Conservation (phyloP, 2,888 invertebrate species). For the Dichetophora obliterata region DNA sequence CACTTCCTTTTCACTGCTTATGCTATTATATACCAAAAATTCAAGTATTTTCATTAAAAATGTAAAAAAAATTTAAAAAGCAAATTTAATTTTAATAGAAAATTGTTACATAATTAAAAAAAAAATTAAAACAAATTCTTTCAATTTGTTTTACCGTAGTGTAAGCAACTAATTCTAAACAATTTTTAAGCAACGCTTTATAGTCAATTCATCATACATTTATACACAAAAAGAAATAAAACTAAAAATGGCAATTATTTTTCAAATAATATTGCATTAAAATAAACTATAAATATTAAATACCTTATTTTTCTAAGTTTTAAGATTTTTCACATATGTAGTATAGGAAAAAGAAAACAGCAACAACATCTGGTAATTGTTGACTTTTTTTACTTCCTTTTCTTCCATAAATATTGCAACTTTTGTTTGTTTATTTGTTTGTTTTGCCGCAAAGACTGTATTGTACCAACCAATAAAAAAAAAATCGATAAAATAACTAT, state of each 20-base stretch:
- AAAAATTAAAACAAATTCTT: background rate
- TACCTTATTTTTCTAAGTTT: background rate
- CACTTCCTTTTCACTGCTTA: background rate
- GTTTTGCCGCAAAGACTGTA: conserved; percentile 69
- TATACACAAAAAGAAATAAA: background rate
- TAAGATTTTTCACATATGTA: background rate
- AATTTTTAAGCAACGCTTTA: conserved; percentile 12
- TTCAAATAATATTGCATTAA: conserved; percentile 7
- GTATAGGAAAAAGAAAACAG: conserved; percentile 1
- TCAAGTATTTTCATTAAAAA: conserved; percentile 35
- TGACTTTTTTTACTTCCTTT: background rate
- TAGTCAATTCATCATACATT: conserved; percentile 24
- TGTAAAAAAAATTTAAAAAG: conserved; percentile 5
- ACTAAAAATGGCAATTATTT: conserved; percentile 9
- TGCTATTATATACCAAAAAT: conserved; percentile 37
- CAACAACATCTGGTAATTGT: background rate
- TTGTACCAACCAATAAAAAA: conserved; percentile 66
- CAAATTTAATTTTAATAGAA: background rate
- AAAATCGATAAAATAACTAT: conserved; percentile 41
- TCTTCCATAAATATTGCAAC: conserved; percentile 28
- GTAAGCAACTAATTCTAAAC: background rate
- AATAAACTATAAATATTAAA: conserved; percentile 3
- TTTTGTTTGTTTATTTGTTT: conserved; percentile 49
- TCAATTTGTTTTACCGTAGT: background rate
- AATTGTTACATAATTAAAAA: background rate